phyloP scores from a whole-genome alignment of 2,113 vertebrate species.

The Poeciliopsis occidentalis region DNA sequence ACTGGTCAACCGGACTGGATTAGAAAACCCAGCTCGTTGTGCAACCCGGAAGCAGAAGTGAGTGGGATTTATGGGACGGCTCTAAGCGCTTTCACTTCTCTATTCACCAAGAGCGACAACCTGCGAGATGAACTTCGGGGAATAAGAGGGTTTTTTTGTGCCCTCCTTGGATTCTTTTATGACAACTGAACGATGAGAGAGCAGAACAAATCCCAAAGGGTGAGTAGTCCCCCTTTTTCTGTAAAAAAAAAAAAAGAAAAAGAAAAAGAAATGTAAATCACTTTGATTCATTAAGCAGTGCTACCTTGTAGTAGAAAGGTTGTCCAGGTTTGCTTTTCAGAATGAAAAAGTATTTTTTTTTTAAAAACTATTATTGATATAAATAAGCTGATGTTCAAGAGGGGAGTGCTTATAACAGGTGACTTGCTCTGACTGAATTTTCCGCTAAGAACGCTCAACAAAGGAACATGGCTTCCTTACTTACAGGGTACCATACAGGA shows the following conservation, averaged over 20 bases:
- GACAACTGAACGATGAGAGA: conserved; percentile 33
- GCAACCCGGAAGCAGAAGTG: conserved; percentile 52
- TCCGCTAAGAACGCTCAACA: background rate
- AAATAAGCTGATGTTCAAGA: background rate
- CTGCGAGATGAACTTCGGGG: background rate
- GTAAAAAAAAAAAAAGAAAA: no score
- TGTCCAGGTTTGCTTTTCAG: background rate
- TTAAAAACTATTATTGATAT: background rate
- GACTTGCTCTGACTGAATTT: conserved; percentile 3
- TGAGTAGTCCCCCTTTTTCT: conserved; percentile 41
- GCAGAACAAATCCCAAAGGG: conserved; percentile 24
- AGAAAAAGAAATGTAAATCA: no score
- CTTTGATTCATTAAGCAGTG: background rate
- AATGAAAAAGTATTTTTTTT: background rate
- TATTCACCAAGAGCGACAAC: background rate
- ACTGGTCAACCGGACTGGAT: background rate
- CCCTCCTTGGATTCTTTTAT: background rate
- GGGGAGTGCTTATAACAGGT: background rate
- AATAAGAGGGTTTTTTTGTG: conserved; percentile 30
- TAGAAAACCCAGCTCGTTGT: background rate
- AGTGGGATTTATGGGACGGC: background rate
- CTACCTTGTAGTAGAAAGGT: background rate
- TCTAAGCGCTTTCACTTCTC: conserved; percentile 54
- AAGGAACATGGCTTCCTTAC: conserved; percentile 24
- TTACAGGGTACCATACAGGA: background rate